Conservation (phyloP, 2,113 vertebrate genomes). For the Steatornis caripensis region DNA sequence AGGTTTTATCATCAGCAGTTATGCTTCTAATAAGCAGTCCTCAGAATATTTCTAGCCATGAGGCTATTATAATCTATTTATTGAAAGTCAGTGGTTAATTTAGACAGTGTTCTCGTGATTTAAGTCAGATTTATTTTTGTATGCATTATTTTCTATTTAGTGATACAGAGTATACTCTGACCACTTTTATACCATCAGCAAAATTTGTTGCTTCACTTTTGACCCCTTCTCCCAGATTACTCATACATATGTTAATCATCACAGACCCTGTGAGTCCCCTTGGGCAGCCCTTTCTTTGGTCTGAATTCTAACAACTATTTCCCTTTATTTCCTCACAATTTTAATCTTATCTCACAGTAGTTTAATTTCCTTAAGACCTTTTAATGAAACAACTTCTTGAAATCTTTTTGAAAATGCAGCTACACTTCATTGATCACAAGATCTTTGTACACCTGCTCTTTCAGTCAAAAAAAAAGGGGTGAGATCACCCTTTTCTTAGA, state of each 20-base stretch:
- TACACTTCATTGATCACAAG: not conserved
- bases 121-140: not conserved
- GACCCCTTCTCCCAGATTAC: not conserved
- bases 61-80: not conserved
- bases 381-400: not conserved
- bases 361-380: not conserved
- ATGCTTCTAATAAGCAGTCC: not conserved
- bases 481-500: not conserved
- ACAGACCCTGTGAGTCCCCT: not conserved
- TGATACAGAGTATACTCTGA: not conserved
- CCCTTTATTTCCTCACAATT: not conserved
- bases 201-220: not conserved
- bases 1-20: not conserved
- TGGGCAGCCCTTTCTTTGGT: not conserved
- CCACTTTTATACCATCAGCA: not conserved
- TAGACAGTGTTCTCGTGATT: not conserved
- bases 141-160: not conserved
- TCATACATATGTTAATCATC: not conserved
- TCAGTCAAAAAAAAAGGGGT: not conserved
- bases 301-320: not conserved
- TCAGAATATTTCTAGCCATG: not conserved
- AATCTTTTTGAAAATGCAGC: not conserved
- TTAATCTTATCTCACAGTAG: not conserved
- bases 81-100: not conserved
- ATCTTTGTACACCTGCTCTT: not conserved